Evolutionary conservation across 2,888 invertebrate species (phyloP).

Genomic region (Deilephila elpenor): DNA sequence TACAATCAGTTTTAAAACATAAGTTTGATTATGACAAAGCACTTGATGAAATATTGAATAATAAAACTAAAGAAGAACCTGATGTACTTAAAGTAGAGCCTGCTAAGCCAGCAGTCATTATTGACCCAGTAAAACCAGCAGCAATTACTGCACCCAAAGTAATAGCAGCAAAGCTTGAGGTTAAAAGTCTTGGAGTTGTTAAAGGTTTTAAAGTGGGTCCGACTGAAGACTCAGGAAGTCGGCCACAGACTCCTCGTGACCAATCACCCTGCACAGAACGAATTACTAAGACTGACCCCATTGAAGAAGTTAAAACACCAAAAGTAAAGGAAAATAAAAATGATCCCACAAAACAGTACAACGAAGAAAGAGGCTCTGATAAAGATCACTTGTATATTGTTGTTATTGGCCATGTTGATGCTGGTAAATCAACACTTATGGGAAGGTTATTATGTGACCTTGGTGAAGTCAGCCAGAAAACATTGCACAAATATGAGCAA

Average conservation of each 20-base stretch:
- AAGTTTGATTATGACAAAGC: constrained; percentile 90
- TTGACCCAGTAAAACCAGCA: constrained; percentile 62
- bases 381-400: constrained; percentile 96
- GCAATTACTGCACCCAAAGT: constrained; percentile 67
- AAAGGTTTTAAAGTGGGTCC: constrained; percentile 85
- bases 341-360: constrained; percentile 86
- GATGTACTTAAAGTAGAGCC: constrained; percentile 49
- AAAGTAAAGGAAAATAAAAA: constrained; percentile 83
- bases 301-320: constrained; percentile 74
- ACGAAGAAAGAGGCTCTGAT: constrained; percentile 89
- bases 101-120: constrained; percentile 50
- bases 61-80: constrained; percentile 56
- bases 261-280: constrained; percentile 89
- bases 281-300: constrained; percentile 64
- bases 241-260: constrained; percentile 85
- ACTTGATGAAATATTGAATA: constrained; percentile 88
- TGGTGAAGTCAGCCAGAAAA: constrained; percentile 93
- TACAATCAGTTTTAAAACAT: constrained; percentile 88
- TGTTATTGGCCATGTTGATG: constrained; percentile 98
- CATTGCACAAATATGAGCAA: constrained; percentile 98
- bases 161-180: constrained; percentile 75
- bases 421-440: constrained; percentile 98
- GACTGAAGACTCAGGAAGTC: constrained; percentile 57
- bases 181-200: constrained; percentile 67
- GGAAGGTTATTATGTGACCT: constrained; percentile 95